Conservation (phyloP, 2,113 vertebrate genomes). For the Xyliphius kryptos region DNA sequence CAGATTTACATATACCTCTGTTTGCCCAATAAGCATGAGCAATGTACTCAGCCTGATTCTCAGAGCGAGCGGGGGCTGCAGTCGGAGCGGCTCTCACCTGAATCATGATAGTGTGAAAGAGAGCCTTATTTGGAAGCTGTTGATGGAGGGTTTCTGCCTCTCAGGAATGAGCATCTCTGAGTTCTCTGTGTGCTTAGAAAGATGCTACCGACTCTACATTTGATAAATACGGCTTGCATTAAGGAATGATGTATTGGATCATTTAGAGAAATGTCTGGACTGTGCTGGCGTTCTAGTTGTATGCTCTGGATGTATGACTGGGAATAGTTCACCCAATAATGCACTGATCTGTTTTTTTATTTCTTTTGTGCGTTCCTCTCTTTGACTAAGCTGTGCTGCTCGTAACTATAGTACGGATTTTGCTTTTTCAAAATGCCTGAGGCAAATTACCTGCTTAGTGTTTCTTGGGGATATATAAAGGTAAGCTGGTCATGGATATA, state of each 20-base stretch:
- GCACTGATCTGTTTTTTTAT: constrained; percentile 1
- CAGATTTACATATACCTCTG: constrained; percentile 51
- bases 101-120: constrained; percentile 64
- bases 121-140: constrained; percentile 82
- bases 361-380: no score
- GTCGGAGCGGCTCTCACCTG: constrained; percentile 55
- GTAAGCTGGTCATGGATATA: no score
- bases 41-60: constrained; percentile 51
- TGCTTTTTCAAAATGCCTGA: constrained; percentile 85
- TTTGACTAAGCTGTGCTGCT: constrained; percentile 24
- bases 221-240: constrained; percentile 5
- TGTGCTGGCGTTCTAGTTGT: background rate
- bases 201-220: constrained; percentile 15
- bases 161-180: constrained; percentile 71
- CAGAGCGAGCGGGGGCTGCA: constrained; percentile 52
- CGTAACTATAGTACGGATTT: constrained; percentile 41
- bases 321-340: constrained; percentile 4
- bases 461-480: constrained; percentile 99
- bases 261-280: constrained; percentile 24
- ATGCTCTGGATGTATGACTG: background rate
- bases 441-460: constrained; percentile 90
- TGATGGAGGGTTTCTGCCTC: constrained; percentile 68
- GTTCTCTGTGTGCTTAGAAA: background rate
- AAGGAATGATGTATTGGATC: background rate
- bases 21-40: constrained; percentile 66